These are phyloP conservation scores for Synanthedon andrenaeformis DNA, from an alignment of 2,888 invertebrate species.

Conservation along the genomic window DNA sequence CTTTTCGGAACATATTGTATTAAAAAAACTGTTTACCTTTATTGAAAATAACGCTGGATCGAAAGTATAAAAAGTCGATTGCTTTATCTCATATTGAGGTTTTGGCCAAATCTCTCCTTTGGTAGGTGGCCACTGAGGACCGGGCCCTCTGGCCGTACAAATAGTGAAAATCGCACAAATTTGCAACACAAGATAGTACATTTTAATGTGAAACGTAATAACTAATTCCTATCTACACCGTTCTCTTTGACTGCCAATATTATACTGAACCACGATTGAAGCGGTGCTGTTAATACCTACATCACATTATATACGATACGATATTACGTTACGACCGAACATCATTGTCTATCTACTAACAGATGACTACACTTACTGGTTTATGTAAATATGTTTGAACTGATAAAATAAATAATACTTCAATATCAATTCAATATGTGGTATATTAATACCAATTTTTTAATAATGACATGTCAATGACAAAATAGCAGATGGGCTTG, in stretches of 20 bases:
- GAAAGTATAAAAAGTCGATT: constrained; percentile 45
- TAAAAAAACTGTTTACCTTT: constrained; percentile 45
- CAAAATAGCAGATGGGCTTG: no score
- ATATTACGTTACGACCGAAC: no score
- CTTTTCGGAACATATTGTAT: neutral
- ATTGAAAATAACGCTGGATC: constrained; percentile 59
- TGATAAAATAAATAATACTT: no score
- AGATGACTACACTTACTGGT: no score
- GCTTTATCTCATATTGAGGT: constrained; percentile 64
- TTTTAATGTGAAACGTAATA: neutral
- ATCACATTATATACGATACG: no score
- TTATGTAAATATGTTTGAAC: no score
- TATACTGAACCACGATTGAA: neutral
- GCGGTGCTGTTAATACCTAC: no score
- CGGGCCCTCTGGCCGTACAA: constrained; percentile 26
- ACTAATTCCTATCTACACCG: neutral
- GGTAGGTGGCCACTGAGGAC: constrained; percentile 65
- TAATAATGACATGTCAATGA: no score
- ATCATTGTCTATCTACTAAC: no score
- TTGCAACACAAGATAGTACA: constrained; percentile 1
- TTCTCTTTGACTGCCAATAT: neutral
- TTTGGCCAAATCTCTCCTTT: constrained; percentile 78
- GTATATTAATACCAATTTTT: no score
- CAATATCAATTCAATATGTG: no score
- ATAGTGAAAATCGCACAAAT: constrained; percentile 2